A percentile compares a stretch with the other conserved stretches of the same genome.
Evolutionary conservation across 2,888 invertebrate species (phyloP).

Genomic region (Hypomecis atomaria): DNA sequence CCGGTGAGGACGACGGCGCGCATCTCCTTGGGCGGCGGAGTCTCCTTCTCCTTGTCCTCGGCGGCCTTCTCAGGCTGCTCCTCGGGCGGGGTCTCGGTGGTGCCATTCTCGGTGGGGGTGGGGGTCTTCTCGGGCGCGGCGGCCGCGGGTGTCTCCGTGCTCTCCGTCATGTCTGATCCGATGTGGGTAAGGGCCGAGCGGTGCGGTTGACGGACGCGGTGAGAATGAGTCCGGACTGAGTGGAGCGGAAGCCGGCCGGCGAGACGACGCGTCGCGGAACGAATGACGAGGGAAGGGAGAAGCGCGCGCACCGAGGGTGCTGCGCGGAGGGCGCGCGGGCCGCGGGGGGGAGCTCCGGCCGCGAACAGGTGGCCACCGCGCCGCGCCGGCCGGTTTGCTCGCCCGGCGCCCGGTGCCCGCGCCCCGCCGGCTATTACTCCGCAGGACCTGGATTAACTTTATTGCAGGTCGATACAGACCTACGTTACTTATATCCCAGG

Average conservation of each 20-base stretch:
- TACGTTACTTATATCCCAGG: conserved; percentile 53
- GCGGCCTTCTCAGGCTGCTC: conserved; percentile 82
- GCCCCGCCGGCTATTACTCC: conserved; percentile 63
- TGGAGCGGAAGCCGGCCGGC: conserved; percentile 73
- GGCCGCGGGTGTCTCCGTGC: conserved; percentile 79
- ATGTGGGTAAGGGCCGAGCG: conserved; percentile 61
- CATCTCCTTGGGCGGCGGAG: conserved; percentile 91
- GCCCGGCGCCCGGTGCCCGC: conserved; percentile 53
- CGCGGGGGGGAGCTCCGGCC: conserved; percentile 55
- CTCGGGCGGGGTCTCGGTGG: conserved; percentile 77
- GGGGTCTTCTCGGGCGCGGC: conserved; percentile 84
- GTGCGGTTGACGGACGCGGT: conserved; percentile 71
- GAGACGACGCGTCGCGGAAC: conserved; percentile 81
- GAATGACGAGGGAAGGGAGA: conserved; percentile 79
- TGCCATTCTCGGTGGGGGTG: conserved; percentile 83
- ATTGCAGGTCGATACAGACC: conserved; percentile 72
- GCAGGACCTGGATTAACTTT: conserved; percentile 77
- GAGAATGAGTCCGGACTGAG: conserved; percentile 69
- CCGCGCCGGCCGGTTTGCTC: conserved; percentile 55
- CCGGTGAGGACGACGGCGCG: conserved; percentile 92
- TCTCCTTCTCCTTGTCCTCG: conserved; percentile 82
- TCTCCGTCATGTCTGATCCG: conserved; percentile 76
- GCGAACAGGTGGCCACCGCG: conserved; percentile 76
- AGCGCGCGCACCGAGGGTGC: conserved; percentile 70
- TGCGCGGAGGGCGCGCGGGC: conserved; percentile 46